A percentile compares a stretch with the other conserved stretches of the same genome.
phyloP scores from a whole-genome alignment of 2,888 invertebrate species.

The Sericinus montela region DNA sequence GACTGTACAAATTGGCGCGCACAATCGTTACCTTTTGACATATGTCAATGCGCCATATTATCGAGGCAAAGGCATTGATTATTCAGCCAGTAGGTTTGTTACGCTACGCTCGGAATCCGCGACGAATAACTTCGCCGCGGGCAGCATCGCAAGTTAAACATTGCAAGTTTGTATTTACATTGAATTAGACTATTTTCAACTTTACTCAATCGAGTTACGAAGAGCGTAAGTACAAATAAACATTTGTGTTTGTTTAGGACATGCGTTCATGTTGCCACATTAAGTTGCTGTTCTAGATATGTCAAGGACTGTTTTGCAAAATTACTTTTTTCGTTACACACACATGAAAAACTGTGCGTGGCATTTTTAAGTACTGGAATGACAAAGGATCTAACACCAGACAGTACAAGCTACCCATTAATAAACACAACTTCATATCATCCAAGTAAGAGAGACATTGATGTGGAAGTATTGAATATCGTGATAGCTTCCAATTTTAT shows the following conservation, averaged over 20 bases:
- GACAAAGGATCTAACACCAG: no score
- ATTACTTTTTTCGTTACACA: constrained; percentile 53
- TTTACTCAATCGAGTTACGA: constrained; percentile 4
- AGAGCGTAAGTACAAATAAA: neutral
- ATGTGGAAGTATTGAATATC: no score
- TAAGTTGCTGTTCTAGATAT: constrained; percentile 56
- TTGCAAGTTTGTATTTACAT: constrained; percentile 28
- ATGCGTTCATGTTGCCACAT: constrained; percentile 44
- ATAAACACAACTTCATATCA: no score
- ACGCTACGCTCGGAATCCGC: constrained; percentile 55
- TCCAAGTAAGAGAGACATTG: no score
- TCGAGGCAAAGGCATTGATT: constrained; percentile 48
- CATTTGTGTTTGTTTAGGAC: constrained; percentile 26
- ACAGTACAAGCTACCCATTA: no score
- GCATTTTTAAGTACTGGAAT: neutral
- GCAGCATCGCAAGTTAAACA: constrained; percentile 53
- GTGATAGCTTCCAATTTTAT: no score
- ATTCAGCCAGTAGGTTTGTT: constrained; percentile 57
- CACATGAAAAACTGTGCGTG: constrained; percentile 19
- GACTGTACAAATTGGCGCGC: constrained; percentile 19
- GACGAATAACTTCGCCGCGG: constrained; percentile 53
- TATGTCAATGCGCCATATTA: constrained; percentile 34
- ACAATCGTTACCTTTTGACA: constrained; percentile 25
- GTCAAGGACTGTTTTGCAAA: constrained; percentile 68
- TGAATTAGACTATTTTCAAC: neutral